Evolutionary conservation across 2,888 invertebrate genomes (phyloP), one percentile per base, ranked within the genome.

Genomic region (Apocheima hispidaria): DNA sequence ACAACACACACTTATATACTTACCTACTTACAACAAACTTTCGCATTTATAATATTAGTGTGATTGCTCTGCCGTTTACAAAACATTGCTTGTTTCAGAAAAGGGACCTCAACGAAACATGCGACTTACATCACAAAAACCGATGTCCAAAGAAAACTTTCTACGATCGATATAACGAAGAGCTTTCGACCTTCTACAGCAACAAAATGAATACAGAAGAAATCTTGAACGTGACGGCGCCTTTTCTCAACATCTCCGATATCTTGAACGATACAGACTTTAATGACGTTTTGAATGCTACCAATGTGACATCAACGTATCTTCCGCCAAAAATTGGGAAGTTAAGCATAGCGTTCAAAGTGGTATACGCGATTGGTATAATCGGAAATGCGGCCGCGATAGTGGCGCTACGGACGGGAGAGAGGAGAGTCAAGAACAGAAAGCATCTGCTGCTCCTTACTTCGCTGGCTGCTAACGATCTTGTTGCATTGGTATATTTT

Each of bases 361-460:
- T 94, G 60, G 94, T 93, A 70, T 96, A 95, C 75, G 81, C 94
- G 3, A 84, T 95, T 16, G 97, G 97, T 1, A 95, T 96, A 33
- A 71, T 95, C 23, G 97, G 97, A 4, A 97, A 97, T 77, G 91
- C 95, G 9, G 93, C 95, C n/a, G 97, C 97, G 5, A 93, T 98
- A 52, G 87, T 95, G 53, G 96, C 96, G 67, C 92, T 98, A 73
- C 93, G 95, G 73, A 93, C 94, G 64, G 95, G 95, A 0, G 96
- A 96, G 84, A 94, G 95, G 70, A 94, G 95, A 77, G 94, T 95
- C 38, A 93, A 96, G 75, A 97, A 97, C 81, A 94, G 95, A 68
- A 97, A 97, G 82, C 97, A 97, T 86, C 93, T 96, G 71, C 88
- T 97, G 75, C 95, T 97, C 94, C 87, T 96, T 60, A 95, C 96